phyloP scores from a whole-genome alignment of 2,888 invertebrate genomes.

The Drosophila affinis region DNA sequence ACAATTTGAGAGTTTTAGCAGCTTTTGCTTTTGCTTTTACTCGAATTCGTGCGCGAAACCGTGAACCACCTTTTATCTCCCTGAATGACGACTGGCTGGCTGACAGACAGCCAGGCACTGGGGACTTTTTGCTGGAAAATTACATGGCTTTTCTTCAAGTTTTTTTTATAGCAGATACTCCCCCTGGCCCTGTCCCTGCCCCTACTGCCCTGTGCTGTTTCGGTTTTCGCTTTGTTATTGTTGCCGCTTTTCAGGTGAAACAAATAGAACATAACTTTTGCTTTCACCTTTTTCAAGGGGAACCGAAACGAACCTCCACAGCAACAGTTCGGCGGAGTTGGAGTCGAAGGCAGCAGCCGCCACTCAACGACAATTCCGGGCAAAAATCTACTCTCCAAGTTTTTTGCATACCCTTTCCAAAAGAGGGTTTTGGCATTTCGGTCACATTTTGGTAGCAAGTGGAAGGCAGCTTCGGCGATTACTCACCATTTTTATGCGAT shows the following conservation, averaged over 20 bases:
- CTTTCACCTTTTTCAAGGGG: constrained; percentile 66
- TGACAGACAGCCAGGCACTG: constrained; percentile 16
- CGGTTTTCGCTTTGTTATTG: constrained; percentile 42
- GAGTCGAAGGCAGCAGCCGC: constrained; percentile 49
- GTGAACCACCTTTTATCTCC: constrained; percentile 33
- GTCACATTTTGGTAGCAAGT: not conserved
- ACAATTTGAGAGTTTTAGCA: constrained; percentile 41
- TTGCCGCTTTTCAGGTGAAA: constrained; percentile 62
- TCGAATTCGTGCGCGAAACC: constrained; percentile 40
- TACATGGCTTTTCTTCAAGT: constrained; percentile 35
- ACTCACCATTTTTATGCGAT: not conserved
- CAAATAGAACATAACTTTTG: constrained; percentile 77
- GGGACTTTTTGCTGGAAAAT: constrained; percentile 38
- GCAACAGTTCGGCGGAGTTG: constrained; percentile 2
- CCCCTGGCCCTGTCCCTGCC: no score
- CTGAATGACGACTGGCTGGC: constrained; percentile 20
- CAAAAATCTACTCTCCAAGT: constrained; percentile 60
- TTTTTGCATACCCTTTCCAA: not conserved
- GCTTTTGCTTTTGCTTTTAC: constrained; percentile 46
- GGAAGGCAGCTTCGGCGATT: not conserved
- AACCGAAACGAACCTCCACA: constrained; percentile 16
- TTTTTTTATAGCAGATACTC: constrained; percentile 2
- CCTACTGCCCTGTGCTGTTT: constrained; percentile 6
- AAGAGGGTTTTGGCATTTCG: not conserved
- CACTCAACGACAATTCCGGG: constrained; percentile 79